A percentile compares a stretch with the other conserved stretches of the same genome.
These are phyloP conservation scores for Rostratula benghalensis DNA, from an alignment of 2,113 vertebrate genomes.

Conservation along the genomic window DNA sequence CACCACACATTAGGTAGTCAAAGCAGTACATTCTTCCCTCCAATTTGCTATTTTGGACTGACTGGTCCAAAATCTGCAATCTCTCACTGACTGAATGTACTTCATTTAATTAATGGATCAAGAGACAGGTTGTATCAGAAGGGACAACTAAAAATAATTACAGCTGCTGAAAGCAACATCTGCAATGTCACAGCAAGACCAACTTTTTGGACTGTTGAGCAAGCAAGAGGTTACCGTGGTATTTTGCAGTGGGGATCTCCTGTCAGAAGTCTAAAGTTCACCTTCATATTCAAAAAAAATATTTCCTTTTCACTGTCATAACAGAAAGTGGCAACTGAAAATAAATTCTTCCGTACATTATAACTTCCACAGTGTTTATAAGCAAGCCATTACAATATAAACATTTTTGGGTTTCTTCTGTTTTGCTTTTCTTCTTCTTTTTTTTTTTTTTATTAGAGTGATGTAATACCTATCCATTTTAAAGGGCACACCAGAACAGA, in stretches of 20 bases:
- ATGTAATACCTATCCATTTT: background rate
- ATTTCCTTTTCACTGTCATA: background rate
- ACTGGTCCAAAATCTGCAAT: background rate
- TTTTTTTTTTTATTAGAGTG: background rate
- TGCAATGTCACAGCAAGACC: background rate
- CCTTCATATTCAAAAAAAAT: background rate
- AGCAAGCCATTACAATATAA: background rate
- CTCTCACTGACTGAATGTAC: background rate
- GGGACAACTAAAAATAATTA: background rate
- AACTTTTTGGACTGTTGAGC: background rate
- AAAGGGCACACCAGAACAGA: background rate
- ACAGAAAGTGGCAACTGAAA: background rate
- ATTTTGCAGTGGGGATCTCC: background rate
- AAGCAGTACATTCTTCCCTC: background rate
- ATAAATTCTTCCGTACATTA: background rate
- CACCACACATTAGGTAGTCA: background rate
- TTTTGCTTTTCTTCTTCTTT: too few relatives aligned
- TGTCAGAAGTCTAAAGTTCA: background rate
- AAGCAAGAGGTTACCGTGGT: background rate
- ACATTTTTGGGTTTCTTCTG: too few relatives aligned
- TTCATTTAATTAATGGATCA: background rate
- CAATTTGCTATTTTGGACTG: background rate
- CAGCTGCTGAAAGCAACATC: background rate
- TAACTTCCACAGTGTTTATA: background rate
- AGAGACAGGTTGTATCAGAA: background rate